Conservation (phyloP, 2,888 invertebrate species). For the Petrolisthes cinctipes region DNA sequence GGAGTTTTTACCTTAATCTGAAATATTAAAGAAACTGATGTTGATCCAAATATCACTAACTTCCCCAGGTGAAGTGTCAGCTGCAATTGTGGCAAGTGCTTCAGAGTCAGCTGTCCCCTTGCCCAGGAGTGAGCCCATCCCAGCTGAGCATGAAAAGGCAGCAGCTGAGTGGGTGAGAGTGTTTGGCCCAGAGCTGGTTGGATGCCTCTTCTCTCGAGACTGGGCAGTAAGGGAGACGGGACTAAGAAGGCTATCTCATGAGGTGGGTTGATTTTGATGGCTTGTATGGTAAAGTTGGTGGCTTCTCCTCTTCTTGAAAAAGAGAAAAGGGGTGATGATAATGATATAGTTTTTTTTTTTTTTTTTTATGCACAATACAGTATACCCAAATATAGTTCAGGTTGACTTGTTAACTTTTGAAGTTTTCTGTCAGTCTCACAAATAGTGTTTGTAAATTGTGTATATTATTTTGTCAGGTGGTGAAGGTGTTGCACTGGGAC, state of each 20-base stretch:
- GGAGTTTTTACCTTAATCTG: too few species aligned
- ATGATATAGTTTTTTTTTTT: too few species aligned
- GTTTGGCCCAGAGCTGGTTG: slow-evolving; percentile 70
- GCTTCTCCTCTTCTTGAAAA: too few species aligned
- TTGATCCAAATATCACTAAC: not conserved
- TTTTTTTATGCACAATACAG: too few species aligned
- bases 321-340: too few species aligned
- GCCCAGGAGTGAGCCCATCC: slow-evolving; percentile 65
- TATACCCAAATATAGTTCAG: too few species aligned
- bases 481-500: slow-evolving; percentile 65
- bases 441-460: too few species aligned
- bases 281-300: not conserved
- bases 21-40: too few species aligned
- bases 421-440: too few species aligned
- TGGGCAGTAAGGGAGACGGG: slow-evolving; percentile 68
- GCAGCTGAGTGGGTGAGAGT: slow-evolving; percentile 68
- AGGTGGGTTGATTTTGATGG: slow-evolving; percentile 42
- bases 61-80: slow-evolving; percentile 60
- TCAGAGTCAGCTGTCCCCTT: slow-evolving; percentile 62
- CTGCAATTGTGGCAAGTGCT: slow-evolving; percentile 58
- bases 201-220: slow-evolving; percentile 70
- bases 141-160: slow-evolving; percentile 60
- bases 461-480: slow-evolving; percentile 49
- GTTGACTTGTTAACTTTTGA: too few species aligned
- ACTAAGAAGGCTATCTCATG: slow-evolving; percentile 63